Conservation (phyloP, 2,797 vertebrate genomes). For the Ispidina lecontei region DNA sequence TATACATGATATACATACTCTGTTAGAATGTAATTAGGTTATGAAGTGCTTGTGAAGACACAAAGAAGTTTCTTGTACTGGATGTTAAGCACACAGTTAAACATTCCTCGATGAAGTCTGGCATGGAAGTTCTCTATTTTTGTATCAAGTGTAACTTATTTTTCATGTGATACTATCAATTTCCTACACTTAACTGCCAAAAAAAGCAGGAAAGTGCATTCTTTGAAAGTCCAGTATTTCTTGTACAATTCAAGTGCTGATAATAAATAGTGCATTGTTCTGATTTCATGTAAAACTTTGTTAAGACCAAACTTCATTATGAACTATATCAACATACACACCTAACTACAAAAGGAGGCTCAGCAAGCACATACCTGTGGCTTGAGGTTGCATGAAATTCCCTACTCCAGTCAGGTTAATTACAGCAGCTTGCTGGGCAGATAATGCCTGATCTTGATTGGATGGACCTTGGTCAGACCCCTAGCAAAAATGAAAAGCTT, state of each 20-base stretch:
- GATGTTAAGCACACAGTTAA: constrained; percentile 26
- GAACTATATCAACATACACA: neutral
- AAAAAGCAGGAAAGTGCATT: neutral
- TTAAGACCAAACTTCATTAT: constrained; percentile 62
- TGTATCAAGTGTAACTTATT: neutral
- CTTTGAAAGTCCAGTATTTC: neutral
- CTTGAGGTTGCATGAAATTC: constrained; percentile 92
- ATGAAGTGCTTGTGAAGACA: constrained; percentile 47
- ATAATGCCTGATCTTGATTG: constrained; percentile 88
- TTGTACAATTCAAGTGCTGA: neutral
- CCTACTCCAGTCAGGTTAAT: constrained; percentile 93
- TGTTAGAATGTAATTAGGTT: constrained; percentile 38
- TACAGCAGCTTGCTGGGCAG: constrained; percentile 91
- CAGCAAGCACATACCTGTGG: constrained; percentile 83
- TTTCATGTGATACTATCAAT: neutral
- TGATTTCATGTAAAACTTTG: neutral
- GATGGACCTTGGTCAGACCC: constrained; percentile 83
- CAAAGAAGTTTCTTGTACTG: constrained; percentile 11
- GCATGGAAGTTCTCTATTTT: neutral
- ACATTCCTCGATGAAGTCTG: constrained; percentile 52
- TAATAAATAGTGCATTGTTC: neutral
- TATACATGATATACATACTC: constrained; percentile 34
- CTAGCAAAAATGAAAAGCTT: constrained; percentile 78
- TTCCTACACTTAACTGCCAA: constrained; percentile 1
- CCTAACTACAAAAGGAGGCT: neutral